Conservation (phyloP, 1,140 invertebrate genomes). For the Radopholus similis region DNA sequence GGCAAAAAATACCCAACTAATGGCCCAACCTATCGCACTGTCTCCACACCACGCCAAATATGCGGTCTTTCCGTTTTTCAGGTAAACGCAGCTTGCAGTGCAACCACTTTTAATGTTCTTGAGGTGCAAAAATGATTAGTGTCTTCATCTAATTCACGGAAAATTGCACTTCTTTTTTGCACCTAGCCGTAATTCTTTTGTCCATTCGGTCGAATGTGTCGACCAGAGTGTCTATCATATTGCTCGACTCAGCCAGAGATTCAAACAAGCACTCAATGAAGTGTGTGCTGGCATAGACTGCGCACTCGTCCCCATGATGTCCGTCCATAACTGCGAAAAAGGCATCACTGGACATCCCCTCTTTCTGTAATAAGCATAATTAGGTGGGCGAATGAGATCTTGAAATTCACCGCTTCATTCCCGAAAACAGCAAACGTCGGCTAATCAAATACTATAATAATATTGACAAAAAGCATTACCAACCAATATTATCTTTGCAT, state of each 20-base stretch:
- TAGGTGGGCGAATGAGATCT: neutral
- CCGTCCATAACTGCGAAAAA: conserved; percentile 25
- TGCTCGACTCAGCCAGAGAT: neutral
- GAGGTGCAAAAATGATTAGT: neutral
- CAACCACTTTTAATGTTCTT: conserved; percentile 25
- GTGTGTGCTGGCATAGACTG: conserved; percentile 10
- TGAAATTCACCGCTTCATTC: neutral
- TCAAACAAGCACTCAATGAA: conserved; percentile 13
- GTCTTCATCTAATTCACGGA: neutral
- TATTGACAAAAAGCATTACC: neutral
- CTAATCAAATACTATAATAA: neutral
- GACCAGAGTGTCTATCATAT: neutral
- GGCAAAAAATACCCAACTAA: neutral
- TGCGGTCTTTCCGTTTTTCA: neutral
- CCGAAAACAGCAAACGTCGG: conserved; percentile 9
- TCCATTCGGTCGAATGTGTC: neutral
- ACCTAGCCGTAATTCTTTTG: neutral
- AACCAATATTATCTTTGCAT: conserved; percentile 3
- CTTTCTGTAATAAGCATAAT: no score
- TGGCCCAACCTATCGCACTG: conserved; percentile 9
- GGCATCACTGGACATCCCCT: neutral
- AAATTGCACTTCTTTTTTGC: neutral
- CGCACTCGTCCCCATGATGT: conserved; percentile 21
- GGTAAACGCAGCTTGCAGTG: conserved; percentile 20
- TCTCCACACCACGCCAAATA: conserved; percentile 26